A percentile compares a stretch with the other conserved stretches of the same genome.
These are phyloP conservation scores for Poeciliopsis infans DNA, from an alignment of 2,797 vertebrate species.

Conservation along the genomic window DNA sequence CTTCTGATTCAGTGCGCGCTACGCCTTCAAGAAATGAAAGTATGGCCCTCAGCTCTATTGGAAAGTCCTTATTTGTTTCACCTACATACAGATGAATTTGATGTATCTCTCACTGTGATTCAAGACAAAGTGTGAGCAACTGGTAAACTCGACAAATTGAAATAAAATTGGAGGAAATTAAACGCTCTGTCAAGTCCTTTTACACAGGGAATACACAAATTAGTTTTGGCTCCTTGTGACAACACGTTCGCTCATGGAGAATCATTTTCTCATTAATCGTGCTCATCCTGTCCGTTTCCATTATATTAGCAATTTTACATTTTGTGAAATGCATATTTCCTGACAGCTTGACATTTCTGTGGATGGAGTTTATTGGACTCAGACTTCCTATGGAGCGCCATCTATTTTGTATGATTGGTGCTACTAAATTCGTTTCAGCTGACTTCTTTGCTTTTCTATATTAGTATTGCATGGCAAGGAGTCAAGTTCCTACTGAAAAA, in stretches of 20 bases:
- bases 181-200: conserved; percentile 39
- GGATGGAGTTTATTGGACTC: conserved; percentile 38
- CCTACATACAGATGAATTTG: background rate
- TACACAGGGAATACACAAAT: conserved; percentile 28
- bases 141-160: conserved; percentile 15
- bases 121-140: conserved; percentile 14
- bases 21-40: background rate
- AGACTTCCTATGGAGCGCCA: conserved; percentile 35
- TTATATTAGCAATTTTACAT: conserved; percentile 55
- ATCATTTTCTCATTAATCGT: conserved; percentile 60
- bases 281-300: conserved; percentile 46
- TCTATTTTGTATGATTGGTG: conserved; percentile 63
- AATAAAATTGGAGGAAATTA: conserved; percentile 21
- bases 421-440: conserved; percentile 59
- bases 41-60: background rate
- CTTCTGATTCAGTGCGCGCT: background rate
- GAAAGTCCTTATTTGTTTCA: background rate
- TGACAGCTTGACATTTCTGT: conserved; percentile 59
- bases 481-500: conserved; percentile 25
- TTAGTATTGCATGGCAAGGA: conserved; percentile 34
- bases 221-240: conserved; percentile 36
- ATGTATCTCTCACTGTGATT: background rate
- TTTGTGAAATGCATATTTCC: conserved; percentile 47
- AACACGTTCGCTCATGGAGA: conserved; percentile 20
- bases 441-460: conserved; percentile 53